Evolutionary conservation across 2,113 vertebrate species (phyloP).

Genomic region (Notothenia coriiceps): DNA sequence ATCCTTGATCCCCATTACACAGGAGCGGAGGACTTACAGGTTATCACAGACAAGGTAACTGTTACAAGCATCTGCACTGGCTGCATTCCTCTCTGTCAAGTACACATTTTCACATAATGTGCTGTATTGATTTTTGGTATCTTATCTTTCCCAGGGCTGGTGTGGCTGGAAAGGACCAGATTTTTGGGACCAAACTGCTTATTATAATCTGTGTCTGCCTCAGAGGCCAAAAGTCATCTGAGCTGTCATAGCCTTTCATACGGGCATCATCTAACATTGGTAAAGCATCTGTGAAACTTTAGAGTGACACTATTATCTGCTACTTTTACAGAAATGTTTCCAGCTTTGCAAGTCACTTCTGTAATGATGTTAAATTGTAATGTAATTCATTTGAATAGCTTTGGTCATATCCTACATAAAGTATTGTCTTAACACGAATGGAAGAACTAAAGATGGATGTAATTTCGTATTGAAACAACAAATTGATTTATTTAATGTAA

Average conservation of each 20-base stretch:
- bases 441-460: not conserved
- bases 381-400: not conserved
- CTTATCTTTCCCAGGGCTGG: constrained; percentile 88
- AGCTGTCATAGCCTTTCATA: constrained; percentile 41
- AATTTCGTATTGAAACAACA: constrained; percentile 11
- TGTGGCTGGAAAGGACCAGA: constrained; percentile 96
- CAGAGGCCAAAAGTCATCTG: constrained; percentile 89
- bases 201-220: constrained; percentile 97
- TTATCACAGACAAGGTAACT: constrained; percentile 92
- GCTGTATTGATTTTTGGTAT: constrained; percentile 7
- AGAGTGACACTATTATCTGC: not conserved
- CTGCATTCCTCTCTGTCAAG: not conserved
- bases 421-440: not conserved
- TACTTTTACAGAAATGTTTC: not conserved
- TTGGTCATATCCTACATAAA: constrained; percentile 1
- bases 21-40: constrained; percentile 92
- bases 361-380: not conserved
- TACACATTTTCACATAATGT: not conserved
- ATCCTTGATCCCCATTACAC: constrained; percentile 98
- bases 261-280: not conserved
- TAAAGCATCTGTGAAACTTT: constrained; percentile 12
- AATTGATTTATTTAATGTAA: not conserved
- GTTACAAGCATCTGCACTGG: not conserved
- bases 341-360: constrained; percentile 2
- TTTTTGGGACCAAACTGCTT: constrained; percentile 95